phyloP scores from a whole-genome alignment of 2,888 invertebrate genomes.

The Dione vanillae region DNA sequence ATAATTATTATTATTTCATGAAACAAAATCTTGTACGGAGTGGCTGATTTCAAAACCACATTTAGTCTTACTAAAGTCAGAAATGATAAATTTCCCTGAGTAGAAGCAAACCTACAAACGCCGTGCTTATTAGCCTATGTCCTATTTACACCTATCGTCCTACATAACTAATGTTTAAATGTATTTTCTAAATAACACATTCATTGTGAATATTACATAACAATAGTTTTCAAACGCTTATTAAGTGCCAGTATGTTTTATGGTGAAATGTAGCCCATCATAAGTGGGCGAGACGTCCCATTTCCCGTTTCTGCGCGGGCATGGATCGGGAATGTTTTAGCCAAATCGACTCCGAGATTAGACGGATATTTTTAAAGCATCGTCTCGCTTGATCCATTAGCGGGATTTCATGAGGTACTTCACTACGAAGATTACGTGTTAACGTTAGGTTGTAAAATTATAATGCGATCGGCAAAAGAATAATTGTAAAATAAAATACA shows the following conservation, averaged over 20 bases:
- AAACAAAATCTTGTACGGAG: not conserved
- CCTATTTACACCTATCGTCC: too few species aligned
- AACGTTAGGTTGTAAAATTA: slow-evolving; percentile 59
- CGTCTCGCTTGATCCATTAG: slow-evolving; percentile 76
- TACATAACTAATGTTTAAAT: not conserved
- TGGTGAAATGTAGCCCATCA: slow-evolving; percentile 53
- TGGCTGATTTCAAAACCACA: too few species aligned
- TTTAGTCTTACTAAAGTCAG: too few species aligned
- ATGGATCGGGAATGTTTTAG: slow-evolving; percentile 72
- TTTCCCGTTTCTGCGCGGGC: slow-evolving; percentile 66
- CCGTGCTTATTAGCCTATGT: too few species aligned
- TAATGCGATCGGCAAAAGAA: slow-evolving; percentile 41
- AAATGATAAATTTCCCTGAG: too few species aligned
- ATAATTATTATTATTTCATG: slow-evolving; percentile 8
- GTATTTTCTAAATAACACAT: not conserved
- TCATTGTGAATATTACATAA: not conserved
- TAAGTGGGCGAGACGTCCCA: slow-evolving; percentile 68
- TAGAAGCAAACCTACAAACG: too few species aligned
- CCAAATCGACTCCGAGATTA: slow-evolving; percentile 73
- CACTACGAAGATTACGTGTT: slow-evolving; percentile 62
- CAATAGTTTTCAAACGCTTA: slow-evolving; percentile 22
- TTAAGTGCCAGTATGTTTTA: slow-evolving; percentile 42
- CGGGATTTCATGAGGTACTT: slow-evolving; percentile 68
- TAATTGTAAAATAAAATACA: slow-evolving; percentile 28
- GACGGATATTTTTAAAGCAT: slow-evolving; percentile 76